Base-by-base conservation (phyloP, 1,140 invertebrate species). In the Luehdorfia chinensis region DNA sequence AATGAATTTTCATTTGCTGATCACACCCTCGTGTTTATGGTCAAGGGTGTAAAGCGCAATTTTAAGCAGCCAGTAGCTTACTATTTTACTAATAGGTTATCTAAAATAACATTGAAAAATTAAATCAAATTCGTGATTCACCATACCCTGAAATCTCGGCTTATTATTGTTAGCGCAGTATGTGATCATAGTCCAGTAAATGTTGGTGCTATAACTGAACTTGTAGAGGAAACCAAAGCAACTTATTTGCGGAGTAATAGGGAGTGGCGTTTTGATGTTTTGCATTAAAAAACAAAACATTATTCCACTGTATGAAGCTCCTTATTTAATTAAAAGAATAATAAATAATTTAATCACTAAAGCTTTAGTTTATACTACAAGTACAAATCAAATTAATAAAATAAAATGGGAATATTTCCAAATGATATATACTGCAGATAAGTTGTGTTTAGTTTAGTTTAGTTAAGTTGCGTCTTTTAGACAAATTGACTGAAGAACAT, bases 321-420 rank as follows among this genome's bases (percentile, higher is more conserved):
- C 59, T 18, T 56, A 65, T 44, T 15, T 64, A 21, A 47, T 64
- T 15, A 65, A 71, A 47, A 50, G 56, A 4, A 18, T 63, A 2
- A 21, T 52, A 43, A 60, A 65, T 43, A 71, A 71, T 58, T 16
- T 64, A n/a, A n/a, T n/a, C n/a, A n/a, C n/a, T n/a, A n/a, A n/a
- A n/a, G n/a, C n/a, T n/a, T n/a, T n/a, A 14, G 5, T 65, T n/a
- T n/a, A n/a, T n/a, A n/a, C n/a, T n/a, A n/a, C n/a, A n/a, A n/a
- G n/a, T n/a, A n/a, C n/a, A n/a, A n/a, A n/a, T n/a, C n/a, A n/a
- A n/a, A n/a, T n/a, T n/a, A n/a, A n/a, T n/a, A n/a, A n/a, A n/a
- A n/a, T n/a, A n/a, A 43, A 21, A 7, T 21, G 19, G 19, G 19
- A 21, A 21, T 21, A 21, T 7, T 7, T 21, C 3, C 19, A 21